Base-by-base conservation (phyloP, 2,113 vertebrate genomes). In the Rhynchopsitta pachyrhyncha region DNA sequence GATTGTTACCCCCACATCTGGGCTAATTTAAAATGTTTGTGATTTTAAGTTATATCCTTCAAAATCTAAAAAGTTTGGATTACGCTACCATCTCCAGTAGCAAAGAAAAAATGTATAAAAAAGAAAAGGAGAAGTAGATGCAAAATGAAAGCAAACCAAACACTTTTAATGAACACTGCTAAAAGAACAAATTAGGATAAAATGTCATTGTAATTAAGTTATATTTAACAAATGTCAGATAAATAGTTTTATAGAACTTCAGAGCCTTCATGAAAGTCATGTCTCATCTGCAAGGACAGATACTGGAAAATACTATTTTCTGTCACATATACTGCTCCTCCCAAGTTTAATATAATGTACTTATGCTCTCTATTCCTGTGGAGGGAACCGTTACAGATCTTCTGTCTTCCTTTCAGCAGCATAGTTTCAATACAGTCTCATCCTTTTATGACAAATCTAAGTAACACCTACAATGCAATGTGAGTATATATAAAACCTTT, bases 181-280 rank as follows among this genome's bases (percentile, higher is more conserved):
- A 96, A 92, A 96, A 92, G 78, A 90, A 97, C 66, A 82, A 96
- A 97, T 97, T 94, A 94, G 42, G 84, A 89, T 96, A 97, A 98
- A 98, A 97, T 97, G 94, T 96, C 96, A 97, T 60, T 86, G 31
- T 69, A 90, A 97, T 97, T 97, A 97, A 98, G 88, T 89, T 97
- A 93, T 92, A 76, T 96, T 98, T 97, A 97, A 94, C 80, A 97
- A 97, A 97, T 96, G 93, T 95, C 95, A 97, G 87, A 92, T 86
- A 96, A 96, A 94, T 75, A 88, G 42, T 93, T 93, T 52, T 86
- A 69, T 31, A 81, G 60, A 76, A 66, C 37, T 96, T 63, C 63
- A 41, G 39, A 93, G 59, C 20, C 24, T 94, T 94, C 52, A 27
- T 83, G 42, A 77, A 62, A 96, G 13, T 73, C 69, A 88, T 88